Evolutionary conservation across 1,140 invertebrate genomes (phyloP), one percentile per base, ranked within the genome.

Genomic region (Pachyrhynchus sulphureomaculatus): DNA sequence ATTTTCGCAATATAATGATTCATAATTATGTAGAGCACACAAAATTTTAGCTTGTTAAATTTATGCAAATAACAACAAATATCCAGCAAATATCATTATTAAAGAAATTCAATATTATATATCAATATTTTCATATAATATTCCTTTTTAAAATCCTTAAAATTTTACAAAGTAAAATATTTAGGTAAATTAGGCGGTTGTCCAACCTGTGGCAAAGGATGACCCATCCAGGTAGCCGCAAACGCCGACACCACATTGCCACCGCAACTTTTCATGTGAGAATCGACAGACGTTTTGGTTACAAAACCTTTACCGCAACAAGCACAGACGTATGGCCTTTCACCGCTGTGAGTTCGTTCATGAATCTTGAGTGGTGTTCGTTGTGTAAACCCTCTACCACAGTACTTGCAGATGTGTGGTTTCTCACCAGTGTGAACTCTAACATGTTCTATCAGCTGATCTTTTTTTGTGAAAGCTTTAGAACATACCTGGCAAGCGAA

Each of bases 351-450:
- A 0, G 68, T 74, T 18, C 74, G 53, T 37, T 73, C 70, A 56
- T 81, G 80, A 4, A 86, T 86, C 23, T 83, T 80, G 9, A 88
- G 72, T 1, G 79, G 79, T 9, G 85, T 87, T 8, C 89, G 84
- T 75, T 93, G 90, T 0, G 88, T 89, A 75, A 94, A 93, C 5
- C 86, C 81, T 71, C 91, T 85, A 6, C 86, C 82, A 75, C 91
- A 93, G 51, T 82, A 78, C 62, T 81, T 81, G 72, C 87, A 88
- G 33, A 81, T 79, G 70, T 84, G 86, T 15, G 86, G 86, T 69
- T 84, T 83, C 67, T 87, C 84, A 0, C 84, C 84, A 1, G 83
- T 85, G 75, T 87, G 85, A 15, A 84, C 81, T 26, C 85, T 78
- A 66, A 84, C 80, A 72, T 87, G 85, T 37, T 84, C 77, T 13